Evolutionary conservation across 2,888 invertebrate species (phyloP), one percentile per base, ranked within the genome.

Genomic region (Drosophila austrosaltans): DNA sequence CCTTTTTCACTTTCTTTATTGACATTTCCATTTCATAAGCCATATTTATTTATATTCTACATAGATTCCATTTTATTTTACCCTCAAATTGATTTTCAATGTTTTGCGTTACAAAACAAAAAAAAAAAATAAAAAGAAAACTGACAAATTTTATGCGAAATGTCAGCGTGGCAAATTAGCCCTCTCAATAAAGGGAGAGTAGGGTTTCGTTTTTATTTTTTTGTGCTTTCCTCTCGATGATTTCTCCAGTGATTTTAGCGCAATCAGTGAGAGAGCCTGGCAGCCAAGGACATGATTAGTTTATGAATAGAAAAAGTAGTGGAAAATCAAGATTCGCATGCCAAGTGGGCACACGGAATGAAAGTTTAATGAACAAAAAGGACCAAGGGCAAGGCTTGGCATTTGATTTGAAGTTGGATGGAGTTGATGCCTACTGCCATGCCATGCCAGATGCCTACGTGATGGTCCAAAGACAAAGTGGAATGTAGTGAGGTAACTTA

Each of bases 181-280:
- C 53, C 42, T 69, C 69, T 54, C 59, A 69, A 22, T 53, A 22
- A 22, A n/a, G 40, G 60, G 20, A 32, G 56, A n/a, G 44, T 22
- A n/a, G 39, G 20, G 12, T 40, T 25, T 20, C 32, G 30, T 66
- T 44, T 54, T 7, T 65, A 42, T 22, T 36, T 32, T 28, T 36
- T 39, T 28, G 53, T 56, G 59, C 58, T 67, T 77, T 80, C 73
- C 73, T 82, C 68, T 79, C 77, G 58, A 67, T 87, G 83, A 83
- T 83, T 89, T 82, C 83, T 89, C 89, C 71, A 86, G 89, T 87
- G 83, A 89, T 87, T 89, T 87, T 79, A 70, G 48, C 69, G 89
- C 89, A 89, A 84, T 87, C 89, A 89, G 75, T 61, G 60, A n/a
- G 48, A 44, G 44, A 48, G 44, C 48, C 48, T 61, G 68, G 44